These are phyloP conservation scores for Morinoia aosen DNA, from an alignment of 2,888 invertebrate genomes.

Conservation along the genomic window DNA sequence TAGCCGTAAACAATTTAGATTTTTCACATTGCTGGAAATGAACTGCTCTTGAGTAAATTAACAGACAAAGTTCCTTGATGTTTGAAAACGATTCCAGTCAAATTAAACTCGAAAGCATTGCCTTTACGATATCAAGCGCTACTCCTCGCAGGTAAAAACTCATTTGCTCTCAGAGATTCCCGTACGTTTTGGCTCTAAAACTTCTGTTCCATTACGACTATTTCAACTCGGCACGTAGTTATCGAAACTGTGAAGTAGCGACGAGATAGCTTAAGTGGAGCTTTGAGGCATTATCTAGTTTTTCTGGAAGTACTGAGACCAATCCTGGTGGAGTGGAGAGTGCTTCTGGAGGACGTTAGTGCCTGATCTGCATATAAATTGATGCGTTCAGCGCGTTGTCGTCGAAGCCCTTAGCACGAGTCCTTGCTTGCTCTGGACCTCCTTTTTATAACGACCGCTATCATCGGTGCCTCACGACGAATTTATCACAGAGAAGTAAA, in stretches of 20 bases:
- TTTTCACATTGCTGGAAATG: too few relatives aligned
- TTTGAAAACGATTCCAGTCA: too few relatives aligned
- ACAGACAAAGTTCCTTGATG: too few relatives aligned
- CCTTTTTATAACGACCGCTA: not conserved
- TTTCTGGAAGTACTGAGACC: not conserved
- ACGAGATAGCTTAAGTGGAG: not conserved
- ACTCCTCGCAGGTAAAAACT: too few relatives aligned
- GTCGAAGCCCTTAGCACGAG: not conserved
- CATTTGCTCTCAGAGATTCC: not conserved
- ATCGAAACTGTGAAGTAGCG: not conserved
- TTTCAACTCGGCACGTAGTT: too few relatives aligned
- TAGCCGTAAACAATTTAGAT: too few relatives aligned
- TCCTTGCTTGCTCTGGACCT: not conserved
- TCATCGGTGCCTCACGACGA: not conserved
- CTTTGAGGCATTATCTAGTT: not conserved
- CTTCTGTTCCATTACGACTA: too few relatives aligned
- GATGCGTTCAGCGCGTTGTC: not conserved
- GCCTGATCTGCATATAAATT: slow-evolving; percentile 24
- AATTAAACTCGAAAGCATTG: too few relatives aligned
- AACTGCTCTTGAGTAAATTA: too few relatives aligned
- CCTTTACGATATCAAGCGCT: too few relatives aligned
- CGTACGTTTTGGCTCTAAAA: not conserved
- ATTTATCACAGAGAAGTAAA: not conserved
- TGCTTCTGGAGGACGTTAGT: not conserved
- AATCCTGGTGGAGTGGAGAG: not conserved